phyloP scores from a whole-genome alignment of 2,113 vertebrate genomes.

The Etheostoma spectabile region DNA sequence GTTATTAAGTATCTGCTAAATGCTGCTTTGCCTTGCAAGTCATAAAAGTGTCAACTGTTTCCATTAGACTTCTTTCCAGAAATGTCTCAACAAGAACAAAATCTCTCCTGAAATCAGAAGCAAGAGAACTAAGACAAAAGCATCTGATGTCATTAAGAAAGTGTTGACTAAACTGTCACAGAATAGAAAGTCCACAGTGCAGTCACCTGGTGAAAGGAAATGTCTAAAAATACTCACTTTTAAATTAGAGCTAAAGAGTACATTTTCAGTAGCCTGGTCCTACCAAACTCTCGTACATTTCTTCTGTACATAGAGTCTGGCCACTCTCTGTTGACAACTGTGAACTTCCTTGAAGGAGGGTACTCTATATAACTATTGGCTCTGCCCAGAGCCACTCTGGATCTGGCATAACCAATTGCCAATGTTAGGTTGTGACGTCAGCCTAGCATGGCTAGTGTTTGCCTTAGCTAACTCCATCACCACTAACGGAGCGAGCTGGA shows the following conservation, averaged over 20 bases:
- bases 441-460: too few relatives aligned
- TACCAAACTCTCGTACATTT: too few relatives aligned
- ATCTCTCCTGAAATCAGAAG: conserved; percentile 4
- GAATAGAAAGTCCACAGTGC: not conserved
- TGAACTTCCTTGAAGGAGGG: too few relatives aligned
- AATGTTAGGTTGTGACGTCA: too few relatives aligned
- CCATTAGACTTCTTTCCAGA: not conserved
- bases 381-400: too few relatives aligned
- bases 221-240: conserved; percentile 11
- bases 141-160: not conserved
- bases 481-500: too few relatives aligned
- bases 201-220: not conserved
- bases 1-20: too few relatives aligned
- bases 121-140: conserved; percentile 3
- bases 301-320: too few relatives aligned
- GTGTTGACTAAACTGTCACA: conserved; percentile 16
- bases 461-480: too few relatives aligned
- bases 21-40: not conserved
- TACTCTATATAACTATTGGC: too few relatives aligned
- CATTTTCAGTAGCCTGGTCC: not conserved
- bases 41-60: conserved; percentile 2
- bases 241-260: not conserved
- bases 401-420: too few relatives aligned
- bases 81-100: not conserved
- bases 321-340: too few relatives aligned